A percentile compares a stretch with the other conserved stretches of the same genome.
Conservation (phyloP, 2,113 vertebrate genomes). For the Poicephalus meyeri region DNA sequence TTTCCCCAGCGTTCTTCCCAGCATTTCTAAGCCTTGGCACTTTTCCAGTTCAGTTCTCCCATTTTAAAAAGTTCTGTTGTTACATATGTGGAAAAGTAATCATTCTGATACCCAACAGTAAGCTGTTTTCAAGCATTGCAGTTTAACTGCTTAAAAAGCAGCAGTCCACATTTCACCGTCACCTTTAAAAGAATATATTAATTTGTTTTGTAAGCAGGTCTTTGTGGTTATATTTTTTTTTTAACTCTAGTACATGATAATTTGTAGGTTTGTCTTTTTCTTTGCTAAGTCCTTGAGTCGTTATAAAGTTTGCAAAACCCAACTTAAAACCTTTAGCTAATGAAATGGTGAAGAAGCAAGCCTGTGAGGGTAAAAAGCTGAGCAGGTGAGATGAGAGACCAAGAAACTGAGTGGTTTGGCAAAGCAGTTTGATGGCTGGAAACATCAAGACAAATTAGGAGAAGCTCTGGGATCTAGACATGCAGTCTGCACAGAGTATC, state of each 20-base stretch:
- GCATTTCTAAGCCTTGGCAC: background rate
- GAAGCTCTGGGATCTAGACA: background rate
- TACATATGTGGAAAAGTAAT: background rate
- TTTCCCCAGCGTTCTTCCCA: background rate
- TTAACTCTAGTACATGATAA: background rate
- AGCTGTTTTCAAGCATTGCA: background rate
- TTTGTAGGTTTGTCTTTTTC: background rate
- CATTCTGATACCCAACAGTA: background rate
- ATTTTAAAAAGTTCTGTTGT: background rate
- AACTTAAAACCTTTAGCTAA: background rate
- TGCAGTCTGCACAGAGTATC: background rate
- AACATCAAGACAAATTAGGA: background rate
- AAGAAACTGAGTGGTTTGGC: slow-evolving; percentile 11
- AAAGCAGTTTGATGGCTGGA: background rate
- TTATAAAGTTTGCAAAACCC: background rate
- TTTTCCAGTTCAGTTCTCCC: background rate
- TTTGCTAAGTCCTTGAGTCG: background rate
- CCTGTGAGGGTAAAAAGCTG: background rate
- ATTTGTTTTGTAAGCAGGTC: background rate
- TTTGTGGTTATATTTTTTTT: background rate
- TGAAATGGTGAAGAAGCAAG: background rate
- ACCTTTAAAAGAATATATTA: background rate
- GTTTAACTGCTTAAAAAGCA: background rate
- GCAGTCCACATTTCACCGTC: background rate
- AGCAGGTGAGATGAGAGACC: slow-evolving; percentile 2